These are phyloP conservation scores for Micronycteris hirsuta DNA, from an alignment of 2,113 vertebrate species.

Conservation along the genomic window DNA sequence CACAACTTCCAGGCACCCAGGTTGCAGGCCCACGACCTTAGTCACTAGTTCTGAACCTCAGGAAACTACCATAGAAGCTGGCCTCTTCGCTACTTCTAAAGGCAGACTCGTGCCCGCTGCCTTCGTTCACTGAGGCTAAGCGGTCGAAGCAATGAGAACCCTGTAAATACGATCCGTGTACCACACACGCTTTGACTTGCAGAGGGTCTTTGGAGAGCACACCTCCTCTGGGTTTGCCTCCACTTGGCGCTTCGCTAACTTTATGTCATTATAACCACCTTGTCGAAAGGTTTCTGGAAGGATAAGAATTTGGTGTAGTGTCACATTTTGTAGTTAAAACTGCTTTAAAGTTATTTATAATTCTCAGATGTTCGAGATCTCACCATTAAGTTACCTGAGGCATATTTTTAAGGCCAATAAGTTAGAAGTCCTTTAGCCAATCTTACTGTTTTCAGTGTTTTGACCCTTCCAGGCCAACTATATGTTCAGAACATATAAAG, in stretches of 20 bases:
- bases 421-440: background rate
- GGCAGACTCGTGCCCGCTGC: background rate
- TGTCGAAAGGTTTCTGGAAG: background rate
- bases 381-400: background rate
- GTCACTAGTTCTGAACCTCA: background rate
- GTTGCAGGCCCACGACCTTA: background rate
- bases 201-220: background rate
- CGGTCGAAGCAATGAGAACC: background rate
- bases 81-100: background rate
- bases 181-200: background rate
- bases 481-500: background rate
- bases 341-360: background rate
- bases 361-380: background rate
- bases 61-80: background rate
- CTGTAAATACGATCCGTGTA: rapidly evolving
- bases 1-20: background rate
- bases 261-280: background rate
- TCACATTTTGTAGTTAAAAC: background rate
- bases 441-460: background rate
- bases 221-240: background rate
- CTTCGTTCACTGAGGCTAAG: background rate
- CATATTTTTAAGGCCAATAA: background rate
- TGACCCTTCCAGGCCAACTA: background rate
- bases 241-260: background rate
- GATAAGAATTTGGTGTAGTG: background rate